Evolutionary conservation across 2,888 invertebrate species (phyloP), one percentile per base, ranked within the genome.

Genomic region (Darwinula stevensoni): DNA sequence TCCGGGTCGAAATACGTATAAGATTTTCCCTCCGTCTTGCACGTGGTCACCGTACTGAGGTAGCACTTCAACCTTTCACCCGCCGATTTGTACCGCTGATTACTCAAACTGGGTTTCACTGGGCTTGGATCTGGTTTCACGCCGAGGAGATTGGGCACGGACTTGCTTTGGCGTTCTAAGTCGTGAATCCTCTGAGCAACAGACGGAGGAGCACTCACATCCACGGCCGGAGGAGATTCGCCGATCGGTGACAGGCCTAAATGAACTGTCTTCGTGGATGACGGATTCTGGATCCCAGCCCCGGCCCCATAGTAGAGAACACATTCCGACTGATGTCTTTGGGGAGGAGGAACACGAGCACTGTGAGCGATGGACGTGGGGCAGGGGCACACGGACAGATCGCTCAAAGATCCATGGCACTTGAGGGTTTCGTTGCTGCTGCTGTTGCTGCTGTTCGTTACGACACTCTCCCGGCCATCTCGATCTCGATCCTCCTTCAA

Each of bases 361-460:
- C 72, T 72, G 44, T 72, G 73, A 28, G 64, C 72, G 38, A 73
- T 70, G 22, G 9, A 22, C 22, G n/a, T 22, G 22, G 6, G 22
- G n/a, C n/a, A n/a, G n/a, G n/a, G n/a, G n/a, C n/a, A n/a, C n/a
- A n/a, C n/a, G n/a, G 22, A 22, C 29, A 71, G 62, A 46, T 71
- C 70, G 50, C 67, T 67, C 54, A 67, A 62, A 4, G 68, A 69
- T 28, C 68, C 67, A 44, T 71, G 63, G 70, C 71, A 72, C 51
- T 72, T 73, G 4, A 72, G 53, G 2, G 73, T 72, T 46, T 73
- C 73, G 44, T 68, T 68, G 32, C 44, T 44, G 27, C 69, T 69
- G 17, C 62, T 62, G n/a, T 62, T 62, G 14, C 49, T 49, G 37
- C 47, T 47, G 39, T 45, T 46, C 16, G 64, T 63, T 27, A 63